Evolutionary conservation across 2,888 invertebrate genomes (phyloP).

Genomic region (Torymus texanus): DNA sequence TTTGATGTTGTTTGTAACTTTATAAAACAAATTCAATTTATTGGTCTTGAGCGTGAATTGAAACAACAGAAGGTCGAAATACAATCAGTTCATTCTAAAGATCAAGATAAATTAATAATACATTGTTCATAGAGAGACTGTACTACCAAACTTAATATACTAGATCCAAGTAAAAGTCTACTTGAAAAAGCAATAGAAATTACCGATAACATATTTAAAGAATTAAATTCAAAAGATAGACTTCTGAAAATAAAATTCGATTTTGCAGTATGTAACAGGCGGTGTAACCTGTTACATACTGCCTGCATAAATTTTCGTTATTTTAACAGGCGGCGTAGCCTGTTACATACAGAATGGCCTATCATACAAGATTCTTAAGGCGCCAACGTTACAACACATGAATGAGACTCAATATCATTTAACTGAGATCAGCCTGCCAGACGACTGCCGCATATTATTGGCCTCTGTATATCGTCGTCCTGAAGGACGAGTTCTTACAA

Average conservation of each 20-base stretch:
- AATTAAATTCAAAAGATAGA: slow-evolving; percentile 35
- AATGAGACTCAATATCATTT: too few relatives aligned
- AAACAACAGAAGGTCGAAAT: slow-evolving; percentile 71
- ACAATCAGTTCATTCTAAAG: slow-evolving; percentile 69
- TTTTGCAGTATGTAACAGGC: too few relatives aligned
- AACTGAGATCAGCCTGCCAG: too few relatives aligned
- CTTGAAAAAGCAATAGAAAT: slow-evolving; percentile 72
- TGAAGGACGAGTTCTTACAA: too few relatives aligned
- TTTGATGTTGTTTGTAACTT: slow-evolving; percentile 65
- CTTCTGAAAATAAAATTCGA: slow-evolving; percentile 52
- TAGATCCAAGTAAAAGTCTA: slow-evolving; percentile 62
- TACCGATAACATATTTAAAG: slow-evolving; percentile 67
- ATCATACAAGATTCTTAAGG: too few relatives aligned
- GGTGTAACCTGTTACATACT: too few relatives aligned
- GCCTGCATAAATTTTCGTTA: too few relatives aligned
- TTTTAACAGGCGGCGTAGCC: too few relatives aligned
- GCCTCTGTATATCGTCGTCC: too few relatives aligned
- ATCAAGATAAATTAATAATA: slow-evolving; percentile 64
- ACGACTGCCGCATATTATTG: too few relatives aligned
- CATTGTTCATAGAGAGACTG: slow-evolving; percentile 70
- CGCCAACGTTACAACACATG: too few relatives aligned
- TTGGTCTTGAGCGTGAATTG: slow-evolving; percentile 58
- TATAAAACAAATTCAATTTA: slow-evolving; percentile 64
- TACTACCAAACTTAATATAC: slow-evolving; percentile 62
- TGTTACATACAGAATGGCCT: too few relatives aligned